Percentiles rank a stretch among this genome's conserved stretches.
Conservation (phyloP, 2,113 vertebrate genomes). For the Lepus europaeus region DNA sequence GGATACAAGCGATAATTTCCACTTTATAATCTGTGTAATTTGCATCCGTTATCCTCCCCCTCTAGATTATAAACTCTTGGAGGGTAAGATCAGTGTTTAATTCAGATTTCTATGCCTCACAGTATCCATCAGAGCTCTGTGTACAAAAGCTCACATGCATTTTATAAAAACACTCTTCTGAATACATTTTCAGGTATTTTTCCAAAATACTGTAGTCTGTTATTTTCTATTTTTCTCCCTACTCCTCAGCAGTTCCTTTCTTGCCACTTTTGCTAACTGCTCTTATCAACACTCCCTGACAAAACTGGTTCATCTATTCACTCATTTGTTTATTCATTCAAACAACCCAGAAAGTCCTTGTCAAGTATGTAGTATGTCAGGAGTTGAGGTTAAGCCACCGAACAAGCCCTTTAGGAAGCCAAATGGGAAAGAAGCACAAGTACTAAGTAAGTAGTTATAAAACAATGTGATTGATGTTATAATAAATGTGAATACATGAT, state of each 20-base stretch:
- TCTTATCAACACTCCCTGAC: background rate
- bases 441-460: background rate
- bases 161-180: background rate
- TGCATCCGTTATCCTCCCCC: background rate
- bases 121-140: background rate
- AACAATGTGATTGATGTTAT: background rate
- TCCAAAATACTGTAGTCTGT: background rate
- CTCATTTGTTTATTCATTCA: background rate
- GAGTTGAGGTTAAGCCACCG: background rate
- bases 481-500: background rate
- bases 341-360: background rate
- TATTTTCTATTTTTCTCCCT: background rate
- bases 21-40: background rate
- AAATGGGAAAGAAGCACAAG: background rate
- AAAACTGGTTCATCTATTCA: background rate
- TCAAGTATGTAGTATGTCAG: background rate
- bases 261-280: constrained; percentile 16
- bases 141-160: background rate
- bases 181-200: background rate
- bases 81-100: background rate
- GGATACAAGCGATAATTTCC: background rate
- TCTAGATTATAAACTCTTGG: background rate
- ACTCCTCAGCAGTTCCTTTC: background rate
- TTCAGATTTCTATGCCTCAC: background rate
- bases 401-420: background rate